These are phyloP conservation scores for Standfussiana lucernea DNA, from an alignment of 2,888 invertebrate genomes.

Conservation along the genomic window DNA sequence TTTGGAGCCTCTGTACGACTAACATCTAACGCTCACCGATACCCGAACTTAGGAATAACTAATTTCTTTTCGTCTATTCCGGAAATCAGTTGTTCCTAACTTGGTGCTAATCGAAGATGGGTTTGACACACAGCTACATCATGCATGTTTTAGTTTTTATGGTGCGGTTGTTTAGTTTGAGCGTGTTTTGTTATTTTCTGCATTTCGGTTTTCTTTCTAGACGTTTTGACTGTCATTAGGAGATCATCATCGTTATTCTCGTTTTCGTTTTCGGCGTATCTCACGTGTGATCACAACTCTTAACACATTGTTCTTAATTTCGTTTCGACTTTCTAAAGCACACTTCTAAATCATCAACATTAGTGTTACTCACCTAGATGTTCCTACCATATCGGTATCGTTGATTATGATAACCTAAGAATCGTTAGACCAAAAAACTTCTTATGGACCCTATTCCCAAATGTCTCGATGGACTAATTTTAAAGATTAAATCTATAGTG, in stretches of 20 bases:
- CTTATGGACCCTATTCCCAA: not conserved
- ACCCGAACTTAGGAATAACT: constrained; percentile 69
- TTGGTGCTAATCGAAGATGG: constrained; percentile 51
- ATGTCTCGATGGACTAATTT: not conserved
- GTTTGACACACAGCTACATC: constrained; percentile 40
- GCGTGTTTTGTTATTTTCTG: constrained; percentile 51
- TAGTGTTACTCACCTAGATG: constrained; percentile 31
- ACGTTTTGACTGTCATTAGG: constrained; percentile 44
- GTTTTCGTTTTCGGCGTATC: constrained; percentile 41
- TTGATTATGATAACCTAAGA: constrained; percentile 6
- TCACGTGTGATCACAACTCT: constrained; percentile 30
- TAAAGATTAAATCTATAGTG: not conserved
- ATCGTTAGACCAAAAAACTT: not conserved
- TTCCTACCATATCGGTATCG: constrained; percentile 20
- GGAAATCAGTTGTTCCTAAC: constrained; percentile 68
- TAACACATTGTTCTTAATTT: constrained; percentile 50
- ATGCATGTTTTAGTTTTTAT: constrained; percentile 61
- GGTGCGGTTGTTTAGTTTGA: constrained; percentile 55
- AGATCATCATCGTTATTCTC: constrained; percentile 39
- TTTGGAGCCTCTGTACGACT: constrained; percentile 73
- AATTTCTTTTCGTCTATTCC: constrained; percentile 53
- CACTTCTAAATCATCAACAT: constrained; percentile 41
- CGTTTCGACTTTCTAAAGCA: constrained; percentile 54
- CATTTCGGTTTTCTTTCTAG: constrained; percentile 35
- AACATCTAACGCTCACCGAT: constrained; percentile 64